Evolutionary conservation across 2,888 invertebrate species (phyloP), one percentile per base, ranked within the genome.

Genomic region (Dascillus cervinus): DNA sequence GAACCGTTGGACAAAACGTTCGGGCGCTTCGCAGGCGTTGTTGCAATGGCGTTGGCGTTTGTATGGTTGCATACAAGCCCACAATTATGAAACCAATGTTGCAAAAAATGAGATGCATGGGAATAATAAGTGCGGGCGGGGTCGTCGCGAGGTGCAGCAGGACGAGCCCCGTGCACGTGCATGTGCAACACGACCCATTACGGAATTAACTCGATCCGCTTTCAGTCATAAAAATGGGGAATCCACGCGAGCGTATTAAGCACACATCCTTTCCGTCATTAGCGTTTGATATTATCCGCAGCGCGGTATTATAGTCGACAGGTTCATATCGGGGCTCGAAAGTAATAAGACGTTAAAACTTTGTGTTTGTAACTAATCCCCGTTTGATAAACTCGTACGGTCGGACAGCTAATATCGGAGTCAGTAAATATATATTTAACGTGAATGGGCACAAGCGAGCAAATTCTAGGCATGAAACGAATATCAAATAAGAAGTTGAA

Each of bases 401-500:
- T 41, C 32, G 46, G 37, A 44, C 48, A 47, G 49, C 50, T 52
- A 52, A 52, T 53, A 52, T 50, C 50, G 44, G 41, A 51, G 51
- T 44, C 49, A 43, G 46, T 49, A 53, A 54, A 53, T 52, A 53
- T 52, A 55, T 54, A 55, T 54, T 52, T 51, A 46, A 55, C 52
- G 54, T 53, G 53, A 41, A 49, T 44, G 49, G 49, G 49, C 53
- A 56, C 54, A 55, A 50, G 47, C 53, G 48, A 46, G 34, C 30
- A 27, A 52, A 47, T 44, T 45, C 38, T 37, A 49, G 48, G 56
- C 57, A 57, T 54, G 56, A 47, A 52, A 56, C 56, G 62, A 60
- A 60, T 60, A 58, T 56, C 53, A 60, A 60, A 60, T 61, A 56
- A 59, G 58, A 57, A 58, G 54, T 55, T 56, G 55, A 55, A 57